Conservation (phyloP, 2,797 vertebrate species). For the Arctocebus calabarensis region DNA sequence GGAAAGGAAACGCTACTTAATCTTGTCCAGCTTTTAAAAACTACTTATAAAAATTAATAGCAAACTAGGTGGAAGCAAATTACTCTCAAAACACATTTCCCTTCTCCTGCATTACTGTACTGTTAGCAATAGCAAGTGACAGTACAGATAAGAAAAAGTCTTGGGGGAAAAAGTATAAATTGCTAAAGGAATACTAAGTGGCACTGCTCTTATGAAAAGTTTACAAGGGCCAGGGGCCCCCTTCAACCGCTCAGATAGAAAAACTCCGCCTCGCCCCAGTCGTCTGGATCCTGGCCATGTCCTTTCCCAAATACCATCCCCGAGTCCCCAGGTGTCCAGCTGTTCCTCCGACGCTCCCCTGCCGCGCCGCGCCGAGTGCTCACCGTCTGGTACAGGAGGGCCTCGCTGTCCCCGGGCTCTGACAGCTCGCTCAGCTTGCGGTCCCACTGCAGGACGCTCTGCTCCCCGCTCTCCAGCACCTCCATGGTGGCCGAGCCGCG, state of each 20-base stretch:
- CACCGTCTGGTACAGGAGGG: constrained; percentile 93
- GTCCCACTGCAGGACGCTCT: constrained; percentile 94
- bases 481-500: constrained; percentile 89
- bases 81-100: neutral
- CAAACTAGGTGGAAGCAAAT: neutral
- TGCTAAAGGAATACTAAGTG: neutral
- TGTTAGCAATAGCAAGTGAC: neutral
- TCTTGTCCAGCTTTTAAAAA: constrained; percentile 20
- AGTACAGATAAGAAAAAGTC: neutral
- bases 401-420: constrained; percentile 93
- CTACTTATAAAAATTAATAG: neutral
- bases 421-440: constrained; percentile 97
- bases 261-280: constrained; percentile 9
- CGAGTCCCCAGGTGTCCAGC: neutral
- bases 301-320: neutral
- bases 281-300: neutral
- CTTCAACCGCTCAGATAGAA: neutral
- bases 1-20: neutral
- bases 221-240: neutral
- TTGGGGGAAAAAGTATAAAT: too few species aligned
- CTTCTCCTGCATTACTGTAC: neutral
- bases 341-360: neutral
- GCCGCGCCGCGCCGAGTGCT: constrained; percentile 82
- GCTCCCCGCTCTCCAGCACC: constrained; percentile 93
- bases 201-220: neutral